phyloP scores from a whole-genome alignment of 2,888 invertebrate species.

The Mythimna vitellina region DNA sequence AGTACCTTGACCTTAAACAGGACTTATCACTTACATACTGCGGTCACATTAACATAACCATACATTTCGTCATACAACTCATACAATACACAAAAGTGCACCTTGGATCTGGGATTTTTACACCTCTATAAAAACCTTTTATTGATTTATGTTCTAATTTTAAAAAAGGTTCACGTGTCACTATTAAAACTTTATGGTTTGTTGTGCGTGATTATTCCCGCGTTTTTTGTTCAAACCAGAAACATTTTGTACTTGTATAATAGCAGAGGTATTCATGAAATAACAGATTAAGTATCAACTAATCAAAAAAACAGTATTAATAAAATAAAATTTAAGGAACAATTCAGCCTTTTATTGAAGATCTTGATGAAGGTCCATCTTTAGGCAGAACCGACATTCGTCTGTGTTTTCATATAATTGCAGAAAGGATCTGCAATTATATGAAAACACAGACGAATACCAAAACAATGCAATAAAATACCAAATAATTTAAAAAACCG shows the following conservation, averaged over 20 bases:
- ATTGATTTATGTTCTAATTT: conserved; percentile 21
- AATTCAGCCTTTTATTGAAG: background rate
- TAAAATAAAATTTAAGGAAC: background rate
- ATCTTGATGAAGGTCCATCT: no score
- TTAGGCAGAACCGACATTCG: background rate
- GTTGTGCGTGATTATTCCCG: background rate
- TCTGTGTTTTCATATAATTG: background rate
- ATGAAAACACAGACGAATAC: no score
- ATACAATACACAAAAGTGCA: conserved; percentile 31
- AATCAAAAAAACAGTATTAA: no score
- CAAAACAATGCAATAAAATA: background rate
- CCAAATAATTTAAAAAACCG: background rate
- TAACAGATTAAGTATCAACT: background rate
- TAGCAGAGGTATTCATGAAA: background rate
- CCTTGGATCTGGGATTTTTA: conserved; percentile 40
- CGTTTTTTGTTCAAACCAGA: background rate
- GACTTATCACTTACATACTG: conserved; percentile 51
- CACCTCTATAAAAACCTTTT: conserved; percentile 29
- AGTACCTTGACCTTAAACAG: conserved; percentile 57
- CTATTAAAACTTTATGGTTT: conserved; percentile 13
- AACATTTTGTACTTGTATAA: background rate
- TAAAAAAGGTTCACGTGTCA: background rate
- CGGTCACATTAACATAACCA: conserved; percentile 59
- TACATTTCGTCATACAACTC: conserved; percentile 46
- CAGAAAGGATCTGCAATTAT: no score